Conservation (phyloP, 2,113 vertebrate genomes). For the Apteryx owenii region DNA sequence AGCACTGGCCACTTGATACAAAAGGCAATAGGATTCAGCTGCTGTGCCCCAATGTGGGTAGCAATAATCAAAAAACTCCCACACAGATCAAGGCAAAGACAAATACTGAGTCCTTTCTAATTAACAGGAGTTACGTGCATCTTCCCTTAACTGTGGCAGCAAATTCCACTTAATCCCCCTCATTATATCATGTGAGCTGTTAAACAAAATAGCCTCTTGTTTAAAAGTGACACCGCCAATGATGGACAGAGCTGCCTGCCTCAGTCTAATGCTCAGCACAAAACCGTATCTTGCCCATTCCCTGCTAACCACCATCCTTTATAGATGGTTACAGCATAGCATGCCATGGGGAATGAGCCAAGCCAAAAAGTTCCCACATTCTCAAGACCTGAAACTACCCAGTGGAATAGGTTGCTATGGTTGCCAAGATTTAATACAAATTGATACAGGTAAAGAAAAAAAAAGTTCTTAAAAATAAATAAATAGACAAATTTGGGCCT, state of each 20-base stretch:
- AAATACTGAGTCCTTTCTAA: not conserved
- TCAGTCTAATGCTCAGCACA: not conserved
- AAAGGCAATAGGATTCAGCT: not conserved
- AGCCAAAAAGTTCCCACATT: not conserved
- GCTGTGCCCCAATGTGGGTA: not conserved
- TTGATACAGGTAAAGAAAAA: conserved; percentile 25
- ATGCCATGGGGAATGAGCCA: not conserved
- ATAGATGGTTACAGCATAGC: not conserved
- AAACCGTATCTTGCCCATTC: not conserved
- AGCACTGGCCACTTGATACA: not conserved
- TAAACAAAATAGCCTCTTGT: conserved; percentile 22
- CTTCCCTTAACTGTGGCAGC: not conserved
- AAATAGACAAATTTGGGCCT: conserved; percentile 75
- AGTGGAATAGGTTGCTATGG: conserved; percentile 53
- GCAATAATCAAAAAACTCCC: not conserved
- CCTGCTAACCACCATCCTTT: not conserved
- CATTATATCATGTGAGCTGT: not conserved
- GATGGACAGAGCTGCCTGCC: not conserved
- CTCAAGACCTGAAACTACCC: not conserved
- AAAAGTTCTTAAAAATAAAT: conserved; percentile 51
- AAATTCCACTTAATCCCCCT: conserved; percentile 48
- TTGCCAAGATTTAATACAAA: conserved; percentile 46
- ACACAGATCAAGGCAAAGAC: not conserved
- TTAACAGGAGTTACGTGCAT: not conserved
- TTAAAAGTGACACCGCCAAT: not conserved